Evolutionary conservation across 2,797 vertebrate species (phyloP).

Genomic region (Eospalax fontanierii): DNA sequence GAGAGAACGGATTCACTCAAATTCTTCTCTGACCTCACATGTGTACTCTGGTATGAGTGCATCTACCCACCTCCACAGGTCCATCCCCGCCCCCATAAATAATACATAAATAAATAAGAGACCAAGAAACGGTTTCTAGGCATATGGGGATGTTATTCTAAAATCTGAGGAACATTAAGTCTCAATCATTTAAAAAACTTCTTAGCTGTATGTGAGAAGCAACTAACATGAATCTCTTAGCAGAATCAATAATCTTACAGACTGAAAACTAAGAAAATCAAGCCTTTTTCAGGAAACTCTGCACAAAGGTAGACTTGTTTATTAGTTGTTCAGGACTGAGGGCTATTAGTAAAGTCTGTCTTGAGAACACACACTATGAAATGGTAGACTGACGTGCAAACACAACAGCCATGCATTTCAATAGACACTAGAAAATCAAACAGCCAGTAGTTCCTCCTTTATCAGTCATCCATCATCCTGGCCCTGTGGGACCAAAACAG

Average conservation of each 20-base stretch:
- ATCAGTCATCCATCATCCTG: neutral
- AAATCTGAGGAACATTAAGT: constrained; percentile 50
- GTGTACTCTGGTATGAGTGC: neutral
- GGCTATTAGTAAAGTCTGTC: constrained; percentile 30
- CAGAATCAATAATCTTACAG: constrained; percentile 32
- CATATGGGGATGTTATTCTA: constrained; percentile 43
- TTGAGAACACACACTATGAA: constrained; percentile 38
- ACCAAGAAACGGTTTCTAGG: constrained; percentile 13
- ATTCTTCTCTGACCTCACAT: neutral
- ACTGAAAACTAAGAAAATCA: neutral
- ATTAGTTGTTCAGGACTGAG: constrained; percentile 28
- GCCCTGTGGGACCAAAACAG: neutral
- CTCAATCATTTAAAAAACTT: constrained; percentile 38
- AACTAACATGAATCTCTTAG: constrained; percentile 18
- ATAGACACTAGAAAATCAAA: constrained; percentile 2
- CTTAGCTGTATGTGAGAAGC: constrained; percentile 58
- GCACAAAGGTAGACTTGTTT: constrained; percentile 28
- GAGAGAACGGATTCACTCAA: neutral
- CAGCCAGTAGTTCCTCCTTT: neutral
- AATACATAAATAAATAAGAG: neutral
- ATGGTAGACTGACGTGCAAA: neutral
- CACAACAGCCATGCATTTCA: neutral
- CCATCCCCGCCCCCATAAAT: neutral
- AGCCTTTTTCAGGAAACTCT: constrained; percentile 10
- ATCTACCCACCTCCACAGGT: too few relatives aligned